These are phyloP conservation scores for Plectrocnemia conspersa DNA, from an alignment of 1,140 invertebrate genomes.

Conservation along the genomic window DNA sequence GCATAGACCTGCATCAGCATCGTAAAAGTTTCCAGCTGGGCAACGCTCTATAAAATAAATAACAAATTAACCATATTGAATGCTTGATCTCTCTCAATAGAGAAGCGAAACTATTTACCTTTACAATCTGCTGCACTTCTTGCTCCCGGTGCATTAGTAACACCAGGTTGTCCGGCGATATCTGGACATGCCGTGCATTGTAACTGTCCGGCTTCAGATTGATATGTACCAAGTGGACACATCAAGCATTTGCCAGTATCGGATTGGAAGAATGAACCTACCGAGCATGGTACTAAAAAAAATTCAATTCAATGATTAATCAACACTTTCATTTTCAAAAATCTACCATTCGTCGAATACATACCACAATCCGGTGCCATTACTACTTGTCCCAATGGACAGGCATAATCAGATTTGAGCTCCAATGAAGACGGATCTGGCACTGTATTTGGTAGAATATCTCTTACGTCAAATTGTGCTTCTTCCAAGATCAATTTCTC, in stretches of 20 bases:
- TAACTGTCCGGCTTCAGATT: constrained; percentile 86
- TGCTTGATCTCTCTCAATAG: neutral
- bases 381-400: constrained; percentile 87
- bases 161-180: constrained; percentile 79
- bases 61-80: constrained; percentile 5
- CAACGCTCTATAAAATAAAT: constrained; percentile 66
- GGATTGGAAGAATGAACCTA: constrained; percentile 83
- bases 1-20: constrained; percentile 78
- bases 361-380: constrained; percentile 86
- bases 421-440: constrained; percentile 85
- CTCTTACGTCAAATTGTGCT: constrained; percentile 87
- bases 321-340: neutral
- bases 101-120: constrained; percentile 47
- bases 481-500: constrained; percentile 86
- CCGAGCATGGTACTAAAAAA: constrained; percentile 81
- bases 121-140: constrained; percentile 86
- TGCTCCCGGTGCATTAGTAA: constrained; percentile 81
- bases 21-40: constrained; percentile 87
- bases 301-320: neutral
- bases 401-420: constrained; percentile 86
- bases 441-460: constrained; percentile 89
- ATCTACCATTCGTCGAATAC: constrained; percentile 30
- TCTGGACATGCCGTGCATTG: constrained; percentile 83
- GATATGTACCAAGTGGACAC: constrained; percentile 88
- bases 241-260: constrained; percentile 71